Base-by-base conservation (phyloP, 2,113 vertebrate species). In the Microtus pennsylvanicus region DNA sequence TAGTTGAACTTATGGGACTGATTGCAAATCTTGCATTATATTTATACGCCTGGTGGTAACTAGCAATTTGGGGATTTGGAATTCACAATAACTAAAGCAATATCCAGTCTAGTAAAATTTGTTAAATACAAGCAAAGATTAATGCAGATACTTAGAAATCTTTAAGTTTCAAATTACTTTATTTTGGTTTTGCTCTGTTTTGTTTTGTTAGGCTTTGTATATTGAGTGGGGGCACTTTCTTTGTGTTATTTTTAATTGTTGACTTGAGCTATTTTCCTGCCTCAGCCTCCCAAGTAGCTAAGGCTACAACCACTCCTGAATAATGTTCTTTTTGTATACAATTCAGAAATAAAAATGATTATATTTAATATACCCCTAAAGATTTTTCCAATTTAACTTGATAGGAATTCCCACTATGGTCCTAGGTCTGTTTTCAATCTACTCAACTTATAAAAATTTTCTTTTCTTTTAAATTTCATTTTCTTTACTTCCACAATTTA, bases 401-500 rank as follows among this genome's bases (percentile, higher is more conserved):
- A 75, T 83, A 82, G 8, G 3, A 2, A 28, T 86, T 61, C 21
- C 21, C 2, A 14, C 5, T 75, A 35, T 87, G 89, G 2, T 5
- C 5, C 2, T 55, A 10, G 28, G 12, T 65, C 4, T 74, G 30
- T n/a, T 83, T 38, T 12, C 13, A 65, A 95, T 69, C 28, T 65
- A 70, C 33, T 77, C 30, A 70, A 91, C 87, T 95, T 55, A 30
- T 50, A 58, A 35, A 90, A 92, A 52, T 76, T n/a, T 12, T 9
- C 9, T 93, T 77, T 89, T 13, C 19, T 81, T 94, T 88, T 76
- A 90, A 38, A 72, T 17, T 95, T 13, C 10, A 75, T 87, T 38
- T 94, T 74, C 24, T 93, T 95, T 72, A 47, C 47, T 90, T 93
- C 17, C 85, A 28, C 76, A 85, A 85, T 75, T 97, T 50, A 58